Percentiles rank a stretch among this genome's conserved stretches.
Conservation (phyloP, 2,888 invertebrate species). For the Cremastinae sp. region DNA sequence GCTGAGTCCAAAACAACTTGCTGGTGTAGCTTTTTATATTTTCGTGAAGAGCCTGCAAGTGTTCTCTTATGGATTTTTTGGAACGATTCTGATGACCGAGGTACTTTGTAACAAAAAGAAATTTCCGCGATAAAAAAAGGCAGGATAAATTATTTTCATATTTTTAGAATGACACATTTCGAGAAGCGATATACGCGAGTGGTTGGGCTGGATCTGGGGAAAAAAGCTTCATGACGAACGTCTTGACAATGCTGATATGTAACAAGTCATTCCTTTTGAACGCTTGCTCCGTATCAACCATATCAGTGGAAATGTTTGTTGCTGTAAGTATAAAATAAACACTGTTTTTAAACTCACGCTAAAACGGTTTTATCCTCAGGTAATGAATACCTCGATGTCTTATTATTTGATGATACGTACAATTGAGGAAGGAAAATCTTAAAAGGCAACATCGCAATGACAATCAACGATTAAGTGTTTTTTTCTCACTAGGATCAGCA, state of each 20-base stretch:
- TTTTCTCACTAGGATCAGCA: too few relatives aligned
- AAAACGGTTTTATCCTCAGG: too few relatives aligned
- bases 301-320: conserved; percentile 60
- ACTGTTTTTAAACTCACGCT: too few relatives aligned
- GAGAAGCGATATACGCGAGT: conserved; percentile 44
- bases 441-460: too few relatives aligned
- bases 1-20: neutral
- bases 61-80: conserved; percentile 15
- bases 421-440: too few relatives aligned
- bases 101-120: neutral
- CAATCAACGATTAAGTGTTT: too few relatives aligned
- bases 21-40: neutral
- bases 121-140: too few relatives aligned
- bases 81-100: conserved; percentile 4
- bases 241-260: conserved; percentile 53
- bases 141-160: too few relatives aligned
- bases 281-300: conserved; percentile 44
- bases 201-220: conserved; percentile 52
- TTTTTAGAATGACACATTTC: conserved; percentile 50
- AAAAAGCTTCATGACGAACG: conserved; percentile 42
- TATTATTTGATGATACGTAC: too few relatives aligned
- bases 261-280: conserved; percentile 43
- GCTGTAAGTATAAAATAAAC: too few relatives aligned
- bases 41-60: neutral
- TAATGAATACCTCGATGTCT: too few relatives aligned